Percentiles rank a stretch among this genome's conserved stretches.
These are phyloP conservation scores for Ophion ventricosus DNA, from an alignment of 2,888 invertebrate species.

Conservation along the genomic window DNA sequence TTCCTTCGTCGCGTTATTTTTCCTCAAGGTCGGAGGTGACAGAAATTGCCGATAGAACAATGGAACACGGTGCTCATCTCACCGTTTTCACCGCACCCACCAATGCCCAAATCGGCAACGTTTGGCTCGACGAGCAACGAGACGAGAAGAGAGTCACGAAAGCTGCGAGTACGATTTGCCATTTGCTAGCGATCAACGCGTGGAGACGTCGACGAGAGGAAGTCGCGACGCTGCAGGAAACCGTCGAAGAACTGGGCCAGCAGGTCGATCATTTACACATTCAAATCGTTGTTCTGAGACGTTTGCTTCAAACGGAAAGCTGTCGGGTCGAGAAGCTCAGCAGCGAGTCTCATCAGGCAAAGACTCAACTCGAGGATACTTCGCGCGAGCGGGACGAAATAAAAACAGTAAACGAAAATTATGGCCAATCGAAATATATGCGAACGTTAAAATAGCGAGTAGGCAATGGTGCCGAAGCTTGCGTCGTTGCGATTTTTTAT, in stretches of 20 bases:
- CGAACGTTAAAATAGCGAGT: constrained; percentile 4
- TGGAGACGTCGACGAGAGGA: constrained; percentile 85
- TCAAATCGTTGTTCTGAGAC: constrained; percentile 86
- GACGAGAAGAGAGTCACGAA: constrained; percentile 62
- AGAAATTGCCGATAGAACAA: constrained; percentile 66
- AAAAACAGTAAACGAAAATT: constrained; percentile 73
- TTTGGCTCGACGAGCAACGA: constrained; percentile 65
- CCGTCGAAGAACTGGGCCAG: constrained; percentile 84
- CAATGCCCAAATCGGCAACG: constrained; percentile 36
- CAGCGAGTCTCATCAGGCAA: constrained; percentile 84
- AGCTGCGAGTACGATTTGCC: constrained; percentile 84
- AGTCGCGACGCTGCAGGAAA: constrained; percentile 83
- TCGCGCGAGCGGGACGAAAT: constrained; percentile 83
- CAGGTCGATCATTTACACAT: constrained; percentile 84
- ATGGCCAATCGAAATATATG: constrained; percentile 15
- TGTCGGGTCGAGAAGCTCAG: constrained; percentile 84
- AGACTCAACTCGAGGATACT: constrained; percentile 83
- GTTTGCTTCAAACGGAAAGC: constrained; percentile 86
- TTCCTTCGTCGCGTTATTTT: constrained; percentile 23
- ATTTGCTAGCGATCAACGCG: constrained; percentile 84
- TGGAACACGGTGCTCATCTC: constrained; percentile 26
- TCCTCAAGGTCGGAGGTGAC: constrained; percentile 66
- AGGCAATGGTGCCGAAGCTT: background rate
- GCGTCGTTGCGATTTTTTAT: background rate
- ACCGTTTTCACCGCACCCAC: background rate